Evolutionary conservation across 2,888 invertebrate species (phyloP), one percentile per base, ranked within the genome.

Genomic region (Philereme transversata): DNA sequence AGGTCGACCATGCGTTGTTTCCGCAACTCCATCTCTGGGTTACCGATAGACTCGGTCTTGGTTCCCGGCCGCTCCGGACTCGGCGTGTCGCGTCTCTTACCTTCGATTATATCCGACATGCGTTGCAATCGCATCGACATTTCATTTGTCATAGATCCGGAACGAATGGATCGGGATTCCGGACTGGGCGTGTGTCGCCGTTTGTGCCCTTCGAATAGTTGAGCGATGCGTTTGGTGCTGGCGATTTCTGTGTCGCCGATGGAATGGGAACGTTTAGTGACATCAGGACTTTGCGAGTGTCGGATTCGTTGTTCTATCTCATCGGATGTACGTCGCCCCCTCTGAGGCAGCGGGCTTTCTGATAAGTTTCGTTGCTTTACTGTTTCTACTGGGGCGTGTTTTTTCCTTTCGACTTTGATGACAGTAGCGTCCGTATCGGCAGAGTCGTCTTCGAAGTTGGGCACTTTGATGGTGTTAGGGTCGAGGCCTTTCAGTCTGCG

Each of bases 101-200:
- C 89, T 65, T 87, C 87, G 4, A 90, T 84, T 5, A 89, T 85
- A 9, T 88, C 85, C 0, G 84, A 76, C 88, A 88, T 88, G 7
- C 84, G 73, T 63, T 84, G 87, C 73, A 85, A 77, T 2, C 88
- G 79, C 58, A 82, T 55, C 9, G 81, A 74, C 83, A 86, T 87
- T 53, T 87, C 87, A 47, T 78, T 85, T 0, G 78, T 77, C 8
- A 76, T 71, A 0, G 87, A 83, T 3, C 79, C 77, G 3, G 84
- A 81, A 4, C 85, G 78, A 0, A 65, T 64, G 0, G 78, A 72
- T 5, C 79, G 72, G 2, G 81, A 60, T 11, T 87, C 85, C 0
- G 87, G 87, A 49, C 85, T 87, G 0, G 82, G 83, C 0, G 83
- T 81, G 52, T 84, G 81, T 5, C 82, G 74, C 2, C 83, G 77